Evolutionary conservation across 2,888 invertebrate genomes (phyloP).

Genomic region (Spodoptera exigua): DNA sequence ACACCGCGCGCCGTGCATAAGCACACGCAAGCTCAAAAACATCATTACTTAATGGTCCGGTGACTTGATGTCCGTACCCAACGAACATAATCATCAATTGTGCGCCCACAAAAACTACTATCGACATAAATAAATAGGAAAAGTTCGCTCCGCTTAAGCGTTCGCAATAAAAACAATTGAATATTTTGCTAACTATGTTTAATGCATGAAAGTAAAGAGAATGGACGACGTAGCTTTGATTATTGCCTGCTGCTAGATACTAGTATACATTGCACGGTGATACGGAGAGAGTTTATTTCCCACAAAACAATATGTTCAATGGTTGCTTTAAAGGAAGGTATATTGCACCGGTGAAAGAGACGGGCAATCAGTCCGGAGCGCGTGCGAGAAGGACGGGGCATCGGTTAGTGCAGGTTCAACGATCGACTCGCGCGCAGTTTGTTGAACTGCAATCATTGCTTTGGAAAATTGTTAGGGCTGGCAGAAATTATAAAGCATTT

Average conservation of each 20-base stretch:
- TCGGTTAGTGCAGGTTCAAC: slow-evolving; percentile 86
- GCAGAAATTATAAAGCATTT: slow-evolving; percentile 34
- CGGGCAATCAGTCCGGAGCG: slow-evolving; percentile 44
- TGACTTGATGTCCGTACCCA: slow-evolving; percentile 28
- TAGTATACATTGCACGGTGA: slow-evolving; percentile 64
- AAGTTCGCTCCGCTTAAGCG: slow-evolving; percentile 47
- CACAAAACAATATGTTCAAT: slow-evolving; percentile 73
- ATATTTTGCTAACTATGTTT: slow-evolving; percentile 64
- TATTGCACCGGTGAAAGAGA: slow-evolving; percentile 74
- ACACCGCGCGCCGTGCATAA: slow-evolving; percentile 4
- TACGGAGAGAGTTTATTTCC: slow-evolving; percentile 61
- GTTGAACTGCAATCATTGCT: slow-evolving; percentile 88
- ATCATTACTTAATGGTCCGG: slow-evolving; percentile 42
- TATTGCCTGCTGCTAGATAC: slow-evolving; percentile 55
- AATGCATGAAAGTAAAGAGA: slow-evolving; percentile 68
- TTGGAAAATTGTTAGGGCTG: slow-evolving; percentile 85
- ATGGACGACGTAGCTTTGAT: slow-evolving; percentile 63
- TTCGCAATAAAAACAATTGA: slow-evolving; percentile 61
- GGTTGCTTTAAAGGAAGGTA: slow-evolving; percentile 72
- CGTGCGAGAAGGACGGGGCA: slow-evolving; percentile 74
- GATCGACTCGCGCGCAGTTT: slow-evolving; percentile 87
- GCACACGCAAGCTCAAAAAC: slow-evolving; percentile 27
- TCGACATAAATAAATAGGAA: slow-evolving; percentile 48
- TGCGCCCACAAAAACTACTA: slow-evolving; percentile 40
- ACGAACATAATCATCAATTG: slow-evolving; percentile 27